Evolutionary conservation across 2,888 invertebrate species (phyloP), one percentile per base, ranked within the genome.

Genomic region (Tenthredo mesomela): DNA sequence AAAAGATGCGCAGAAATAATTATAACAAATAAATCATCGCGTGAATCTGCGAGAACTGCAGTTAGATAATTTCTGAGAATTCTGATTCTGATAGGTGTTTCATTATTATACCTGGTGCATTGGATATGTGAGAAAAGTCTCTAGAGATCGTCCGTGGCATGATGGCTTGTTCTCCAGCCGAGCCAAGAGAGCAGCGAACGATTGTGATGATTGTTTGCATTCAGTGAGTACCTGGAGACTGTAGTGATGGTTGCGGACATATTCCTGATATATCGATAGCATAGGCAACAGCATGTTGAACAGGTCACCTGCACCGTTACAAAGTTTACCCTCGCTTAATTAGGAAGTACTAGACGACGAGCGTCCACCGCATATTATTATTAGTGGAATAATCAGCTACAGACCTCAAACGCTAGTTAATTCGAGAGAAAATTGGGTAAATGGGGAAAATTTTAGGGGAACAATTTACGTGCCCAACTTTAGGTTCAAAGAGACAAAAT

Each of bases 261-360:
- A 98, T 94, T 98, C 98, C 94, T 98, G 98, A 94, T 98, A 98
- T 92, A 98, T 98, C 89, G 97, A 97, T 93, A 98, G 94, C 98
- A 98, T 98, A 82, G 98, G 98, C 87, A 98, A 95, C 90, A 98
- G 95, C 97, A 98, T 98, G 93, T 98, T 98, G 94, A 98, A 98
- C 91, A 98, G 95, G 94, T 98, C 98, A 92, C 98, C 98, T 98
- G 94, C 88, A 94, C 89, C 88, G n/a, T 25, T 77, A 75, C 29
- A 67, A 67, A 70, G 15, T 37, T 70, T 9, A n/a, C n/a, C 15
- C n/a, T 70, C 18, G 9, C 75, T 29, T n/a, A 25, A 12, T 43
- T 9, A 10, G 7, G 9, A 25, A 43, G 18, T 15, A n/a, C 2
- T 15, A 2, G 15, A 33, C 18, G 29, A 50, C 4, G 29, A 15